Conservation (phyloP, 37 sponge, comb jelly and placozoan genomes). For the Ephydatia muelleri region DNA sequence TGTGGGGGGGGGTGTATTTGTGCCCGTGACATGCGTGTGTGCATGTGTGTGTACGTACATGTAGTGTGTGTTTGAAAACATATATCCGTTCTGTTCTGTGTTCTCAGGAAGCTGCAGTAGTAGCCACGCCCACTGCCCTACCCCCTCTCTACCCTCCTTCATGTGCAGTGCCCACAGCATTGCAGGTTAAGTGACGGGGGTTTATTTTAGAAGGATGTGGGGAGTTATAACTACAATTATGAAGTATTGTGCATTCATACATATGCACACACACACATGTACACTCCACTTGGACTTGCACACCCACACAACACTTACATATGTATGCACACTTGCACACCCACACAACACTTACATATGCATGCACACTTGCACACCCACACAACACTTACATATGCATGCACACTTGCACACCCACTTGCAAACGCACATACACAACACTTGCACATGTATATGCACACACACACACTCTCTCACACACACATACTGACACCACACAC, state of each 20-base stretch:
- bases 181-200: background rate
- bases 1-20: background rate
- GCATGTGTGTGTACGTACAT: background rate
- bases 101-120: background rate
- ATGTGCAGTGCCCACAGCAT: background rate
- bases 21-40: background rate
- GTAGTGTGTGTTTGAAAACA: background rate
- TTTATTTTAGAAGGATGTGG: too few relatives aligned
- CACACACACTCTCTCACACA: background rate
- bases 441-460: background rate
- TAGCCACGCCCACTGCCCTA: background rate
- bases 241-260: too few relatives aligned
- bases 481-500: background rate
- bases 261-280: too few relatives aligned
- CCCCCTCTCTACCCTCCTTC: background rate
- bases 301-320: too few relatives aligned
- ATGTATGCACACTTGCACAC: too few relatives aligned
- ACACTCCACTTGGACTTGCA: too few relatives aligned
- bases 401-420: background rate
- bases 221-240: background rate
- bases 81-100: background rate
- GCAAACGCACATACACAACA: background rate
- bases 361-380: background rate
- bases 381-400: background rate
- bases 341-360: too few relatives aligned